phyloP scores from a whole-genome alignment of 2,797 vertebrate species.

The Fratercula arctica region DNA sequence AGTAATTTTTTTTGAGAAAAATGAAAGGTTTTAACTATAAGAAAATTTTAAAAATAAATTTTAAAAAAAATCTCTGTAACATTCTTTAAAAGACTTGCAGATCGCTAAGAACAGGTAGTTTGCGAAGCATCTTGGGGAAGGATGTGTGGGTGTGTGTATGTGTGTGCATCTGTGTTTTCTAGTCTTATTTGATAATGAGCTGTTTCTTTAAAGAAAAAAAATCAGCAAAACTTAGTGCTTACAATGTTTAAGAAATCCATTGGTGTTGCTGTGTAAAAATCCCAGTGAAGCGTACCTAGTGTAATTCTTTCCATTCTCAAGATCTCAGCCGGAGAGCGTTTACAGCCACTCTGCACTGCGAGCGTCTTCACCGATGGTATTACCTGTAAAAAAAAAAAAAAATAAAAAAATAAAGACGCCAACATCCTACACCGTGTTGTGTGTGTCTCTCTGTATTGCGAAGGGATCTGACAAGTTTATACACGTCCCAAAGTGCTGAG shows the following conservation, averaged over 20 bases:
- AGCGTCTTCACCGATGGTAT: conserved; percentile 84
- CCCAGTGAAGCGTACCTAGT: conserved; percentile 88
- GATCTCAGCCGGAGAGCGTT: conserved; percentile 85
- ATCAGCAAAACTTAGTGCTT: conserved; percentile 70
- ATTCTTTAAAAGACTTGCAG: conserved; percentile 53
- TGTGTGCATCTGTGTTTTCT: conserved; percentile 67
- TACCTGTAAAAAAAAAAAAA: conserved; percentile 78
- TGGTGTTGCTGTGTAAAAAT: conserved; percentile 84
- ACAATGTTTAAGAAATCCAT: conserved; percentile 88
- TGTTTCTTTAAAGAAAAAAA: conserved; percentile 51
- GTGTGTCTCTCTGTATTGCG: conserved; percentile 6
- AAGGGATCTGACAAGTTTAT: not conserved
- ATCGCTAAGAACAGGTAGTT: conserved; percentile 19
- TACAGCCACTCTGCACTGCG: conserved; percentile 83
- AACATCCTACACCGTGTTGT: conserved; percentile 42
- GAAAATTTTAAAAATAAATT: not conserved
- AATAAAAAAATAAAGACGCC: conserved; percentile 79
- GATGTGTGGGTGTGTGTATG: not conserved
- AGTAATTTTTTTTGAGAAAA: conserved; percentile 48
- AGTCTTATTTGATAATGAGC: conserved; percentile 63
- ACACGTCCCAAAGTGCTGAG: not conserved
- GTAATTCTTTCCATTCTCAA: conserved; percentile 88
- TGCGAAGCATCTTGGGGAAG: conserved; percentile 25
- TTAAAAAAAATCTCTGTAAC: not conserved
- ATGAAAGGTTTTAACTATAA: conserved; percentile 51